A percentile compares a stretch with the other conserved stretches of the same genome.
phyloP scores from a whole-genome alignment of 2,113 vertebrate genomes.

The Sigmodon hispidus region DNA sequence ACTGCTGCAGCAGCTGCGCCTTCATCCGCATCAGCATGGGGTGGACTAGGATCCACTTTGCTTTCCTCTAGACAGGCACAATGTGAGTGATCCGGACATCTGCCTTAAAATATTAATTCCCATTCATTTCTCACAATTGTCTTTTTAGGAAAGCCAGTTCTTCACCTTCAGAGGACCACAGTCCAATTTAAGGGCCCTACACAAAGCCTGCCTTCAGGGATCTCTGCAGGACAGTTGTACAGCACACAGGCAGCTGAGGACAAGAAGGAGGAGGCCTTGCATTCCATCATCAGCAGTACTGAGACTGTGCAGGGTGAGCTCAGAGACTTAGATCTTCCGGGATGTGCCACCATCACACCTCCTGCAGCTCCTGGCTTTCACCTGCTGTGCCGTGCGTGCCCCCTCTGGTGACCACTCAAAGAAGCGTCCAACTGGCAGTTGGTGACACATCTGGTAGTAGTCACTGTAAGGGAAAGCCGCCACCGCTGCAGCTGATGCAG shows the following conservation, averaged over 20 bases:
- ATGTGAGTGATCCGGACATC: background rate
- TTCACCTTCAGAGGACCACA: conserved; percentile 66
- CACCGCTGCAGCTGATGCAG: background rate
- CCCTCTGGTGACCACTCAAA: conserved; percentile 54
- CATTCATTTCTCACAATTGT: background rate
- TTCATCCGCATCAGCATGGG: background rate
- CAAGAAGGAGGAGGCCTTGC: conserved; percentile 87
- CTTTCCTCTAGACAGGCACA: background rate
- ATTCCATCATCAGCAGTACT: conserved; percentile 91
- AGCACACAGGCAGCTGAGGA: conserved; percentile 90
- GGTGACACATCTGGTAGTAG: conserved; percentile 45
- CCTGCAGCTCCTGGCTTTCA: background rate
- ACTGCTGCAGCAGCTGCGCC: background rate
- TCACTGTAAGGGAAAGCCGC: background rate
- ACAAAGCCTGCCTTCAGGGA: conserved; percentile 32
- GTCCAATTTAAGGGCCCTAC: conserved; percentile 16
- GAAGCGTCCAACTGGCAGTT: background rate
- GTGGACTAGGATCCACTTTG: too few relatives aligned
- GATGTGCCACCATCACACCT: background rate
- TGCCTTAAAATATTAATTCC: background rate
- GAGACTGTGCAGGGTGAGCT: conserved; percentile 91
- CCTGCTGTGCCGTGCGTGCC: background rate
- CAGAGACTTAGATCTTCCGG: background rate
- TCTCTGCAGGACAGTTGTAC: conserved; percentile 77
- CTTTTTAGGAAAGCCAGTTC: conserved; percentile 73